phyloP scores from a whole-genome alignment of 2,888 invertebrate species.

The Orgyia antiqua region DNA sequence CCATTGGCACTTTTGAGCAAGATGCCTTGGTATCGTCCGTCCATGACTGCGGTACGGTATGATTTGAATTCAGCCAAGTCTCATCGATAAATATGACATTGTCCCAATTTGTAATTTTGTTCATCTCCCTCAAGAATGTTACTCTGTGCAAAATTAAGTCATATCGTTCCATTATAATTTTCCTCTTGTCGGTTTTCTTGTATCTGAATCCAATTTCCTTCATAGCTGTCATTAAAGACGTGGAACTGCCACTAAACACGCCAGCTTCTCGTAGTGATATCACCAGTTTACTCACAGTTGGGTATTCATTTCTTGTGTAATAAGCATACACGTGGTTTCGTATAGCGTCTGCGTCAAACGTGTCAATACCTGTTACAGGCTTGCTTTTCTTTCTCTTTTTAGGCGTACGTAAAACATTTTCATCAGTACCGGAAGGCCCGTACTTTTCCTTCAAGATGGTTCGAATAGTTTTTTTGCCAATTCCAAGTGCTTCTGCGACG shows the following conservation, averaged over 20 bases:
- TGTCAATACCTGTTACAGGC: constrained; percentile 3
- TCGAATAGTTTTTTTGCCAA: constrained; percentile 2
- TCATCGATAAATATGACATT: too few relatives aligned
- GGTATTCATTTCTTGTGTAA: constrained; percentile 6
- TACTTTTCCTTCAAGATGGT: constrained; percentile 2
- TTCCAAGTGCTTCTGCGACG: constrained; percentile 1
- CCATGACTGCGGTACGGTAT: constrained; percentile 2
- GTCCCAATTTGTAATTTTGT: constrained; percentile 1
- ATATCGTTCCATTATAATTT: constrained; percentile 5
- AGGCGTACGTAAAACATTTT: constrained; percentile 1
- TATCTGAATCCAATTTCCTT: constrained; percentile 3
- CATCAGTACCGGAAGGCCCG: constrained; percentile 1
- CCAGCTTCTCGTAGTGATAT: constrained; percentile 2
- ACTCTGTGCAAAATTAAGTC: not conserved
- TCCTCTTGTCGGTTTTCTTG: constrained; percentile 7
- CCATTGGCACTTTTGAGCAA: constrained; percentile 7
- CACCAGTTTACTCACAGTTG: not conserved
- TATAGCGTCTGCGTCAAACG: constrained; percentile 3
- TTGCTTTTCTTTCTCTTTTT: constrained; percentile 2
- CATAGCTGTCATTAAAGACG: constrained; percentile 1
- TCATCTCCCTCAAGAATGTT: constrained; percentile 1
- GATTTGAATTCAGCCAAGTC: constrained; percentile 5
- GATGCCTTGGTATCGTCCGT: too few relatives aligned
- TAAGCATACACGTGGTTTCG: not conserved
- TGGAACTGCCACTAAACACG: constrained; percentile 2